Percentiles rank a stretch among this genome's conserved stretches.
These are phyloP conservation scores for Diadophis punctatus DNA, from an alignment of 2,113 vertebrate species.

Conservation along the genomic window DNA sequence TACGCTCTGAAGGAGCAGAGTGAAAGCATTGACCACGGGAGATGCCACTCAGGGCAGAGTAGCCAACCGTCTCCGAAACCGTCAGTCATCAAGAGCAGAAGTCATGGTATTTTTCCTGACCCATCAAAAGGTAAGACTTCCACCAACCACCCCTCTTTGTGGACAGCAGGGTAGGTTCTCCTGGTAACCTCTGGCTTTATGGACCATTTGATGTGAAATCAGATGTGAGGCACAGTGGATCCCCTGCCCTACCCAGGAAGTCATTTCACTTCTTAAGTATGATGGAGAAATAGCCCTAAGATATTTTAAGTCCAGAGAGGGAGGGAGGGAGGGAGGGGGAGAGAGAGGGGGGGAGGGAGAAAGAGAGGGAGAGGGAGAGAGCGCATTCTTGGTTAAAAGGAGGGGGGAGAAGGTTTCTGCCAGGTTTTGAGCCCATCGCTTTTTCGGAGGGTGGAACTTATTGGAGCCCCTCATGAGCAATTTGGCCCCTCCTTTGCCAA, in stretches of 20 bases:
- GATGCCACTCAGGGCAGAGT: conserved; percentile 79
- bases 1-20: conserved; percentile 91
- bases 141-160: not conserved
- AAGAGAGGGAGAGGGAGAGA: not conserved
- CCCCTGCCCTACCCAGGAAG: not conserved
- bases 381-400: not conserved
- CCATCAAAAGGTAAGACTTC: conserved; percentile 88
- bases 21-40: conserved; percentile 88
- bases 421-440: not conserved
- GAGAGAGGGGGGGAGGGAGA: not conserved
- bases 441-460: not conserved
- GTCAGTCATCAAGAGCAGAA: conserved; percentile 97
- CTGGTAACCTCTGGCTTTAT: not conserved
- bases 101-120: conserved; percentile 96
- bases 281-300: not conserved
- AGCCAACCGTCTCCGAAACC: conserved; percentile 88
- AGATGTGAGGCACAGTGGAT: not conserved
- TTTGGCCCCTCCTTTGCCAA: not conserved
- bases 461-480: not conserved
- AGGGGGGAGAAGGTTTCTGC: not conserved
- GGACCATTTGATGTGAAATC: not conserved
- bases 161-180: not conserved
- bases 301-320: not conserved
- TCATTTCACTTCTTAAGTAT: not conserved
- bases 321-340: not conserved